A percentile compares a stretch with the other conserved stretches of the same genome.
phyloP scores from a whole-genome alignment of 2,888 invertebrate genomes.

The Tethea ocularis region DNA sequence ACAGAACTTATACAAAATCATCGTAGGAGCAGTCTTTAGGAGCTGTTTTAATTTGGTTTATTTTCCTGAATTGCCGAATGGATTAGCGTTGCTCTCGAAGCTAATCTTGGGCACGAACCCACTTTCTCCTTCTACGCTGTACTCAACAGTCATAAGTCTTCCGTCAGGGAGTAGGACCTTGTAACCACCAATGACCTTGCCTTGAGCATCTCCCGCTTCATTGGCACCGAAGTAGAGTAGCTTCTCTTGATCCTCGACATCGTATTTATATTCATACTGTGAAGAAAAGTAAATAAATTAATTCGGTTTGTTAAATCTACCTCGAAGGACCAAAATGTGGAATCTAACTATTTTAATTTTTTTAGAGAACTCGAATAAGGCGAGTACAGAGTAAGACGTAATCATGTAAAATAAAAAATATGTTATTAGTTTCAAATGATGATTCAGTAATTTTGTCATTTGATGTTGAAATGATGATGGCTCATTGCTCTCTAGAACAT shows the following conservation, averaged over 20 bases:
- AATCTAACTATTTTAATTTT: too few species aligned
- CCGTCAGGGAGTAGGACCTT: slow-evolving; percentile 88
- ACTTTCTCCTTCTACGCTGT: slow-evolving; percentile 87
- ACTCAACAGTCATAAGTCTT: slow-evolving; percentile 88
- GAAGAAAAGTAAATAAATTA: slow-evolving; percentile 31
- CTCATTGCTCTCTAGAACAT: too few species aligned
- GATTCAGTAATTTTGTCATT: too few species aligned
- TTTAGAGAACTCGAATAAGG: too few species aligned
- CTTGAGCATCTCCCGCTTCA: slow-evolving; percentile 86
- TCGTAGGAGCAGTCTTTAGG: slow-evolving; percentile 27
- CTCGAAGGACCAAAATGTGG: not conserved
- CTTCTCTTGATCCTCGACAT: slow-evolving; percentile 88
- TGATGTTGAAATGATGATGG: too few species aligned
- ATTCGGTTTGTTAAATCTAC: slow-evolving; percentile 1
- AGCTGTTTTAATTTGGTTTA: slow-evolving; percentile 32
- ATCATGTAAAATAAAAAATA: too few species aligned
- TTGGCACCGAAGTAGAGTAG: slow-evolving; percentile 87
- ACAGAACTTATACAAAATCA: slow-evolving; percentile 20
- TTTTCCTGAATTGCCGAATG: slow-evolving; percentile 77
- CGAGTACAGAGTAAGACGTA: too few species aligned
- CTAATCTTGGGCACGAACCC: slow-evolving; percentile 89
- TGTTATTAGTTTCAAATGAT: too few species aligned
- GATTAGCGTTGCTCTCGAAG: slow-evolving; percentile 85
- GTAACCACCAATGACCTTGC: slow-evolving; percentile 87
- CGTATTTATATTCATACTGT: slow-evolving; percentile 89